Evolutionary conservation across 1,140 invertebrate species (phyloP).

Genomic region (Pogonomyrmex californicus): DNA sequence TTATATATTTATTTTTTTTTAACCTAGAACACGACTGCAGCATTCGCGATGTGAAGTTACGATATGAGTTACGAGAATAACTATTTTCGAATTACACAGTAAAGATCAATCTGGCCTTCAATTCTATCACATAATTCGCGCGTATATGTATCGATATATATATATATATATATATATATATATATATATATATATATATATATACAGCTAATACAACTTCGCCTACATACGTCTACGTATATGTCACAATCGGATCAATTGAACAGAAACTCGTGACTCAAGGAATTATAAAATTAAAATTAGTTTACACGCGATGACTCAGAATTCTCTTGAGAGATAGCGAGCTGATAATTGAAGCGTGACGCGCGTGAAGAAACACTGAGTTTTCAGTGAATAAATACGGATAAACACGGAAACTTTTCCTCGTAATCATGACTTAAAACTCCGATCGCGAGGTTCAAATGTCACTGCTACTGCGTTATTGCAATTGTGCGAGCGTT

Average conservation of each 20-base stretch:
- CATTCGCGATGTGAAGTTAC: too few relatives aligned
- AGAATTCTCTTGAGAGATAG: conserved; percentile 31
- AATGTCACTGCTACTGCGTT: background rate
- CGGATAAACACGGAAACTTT: background rate
- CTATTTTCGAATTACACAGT: conserved; percentile 33
- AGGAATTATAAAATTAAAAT: conserved; percentile 6
- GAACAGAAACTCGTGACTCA: background rate
- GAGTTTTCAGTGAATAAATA: background rate
- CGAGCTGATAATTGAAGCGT: conserved; percentile 14
- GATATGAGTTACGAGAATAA: conserved; percentile 19
- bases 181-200: background rate
- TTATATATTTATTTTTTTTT: conserved; percentile 24
- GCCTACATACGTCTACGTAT: background rate
- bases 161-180: too few relatives aligned
- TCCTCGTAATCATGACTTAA: conserved; percentile 37
- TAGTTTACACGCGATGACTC: background rate
- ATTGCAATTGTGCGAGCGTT: background rate
- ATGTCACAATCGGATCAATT: background rate
- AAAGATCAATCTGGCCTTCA: conserved; percentile 54
- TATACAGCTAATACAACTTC: background rate
- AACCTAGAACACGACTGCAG: background rate
- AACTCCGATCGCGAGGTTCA: background rate
- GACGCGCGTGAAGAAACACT: background rate
- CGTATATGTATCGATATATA: background rate
- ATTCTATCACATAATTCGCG: background rate